phyloP scores from a whole-genome alignment of 2,113 vertebrate species.

The Phasianus colchicus region DNA sequence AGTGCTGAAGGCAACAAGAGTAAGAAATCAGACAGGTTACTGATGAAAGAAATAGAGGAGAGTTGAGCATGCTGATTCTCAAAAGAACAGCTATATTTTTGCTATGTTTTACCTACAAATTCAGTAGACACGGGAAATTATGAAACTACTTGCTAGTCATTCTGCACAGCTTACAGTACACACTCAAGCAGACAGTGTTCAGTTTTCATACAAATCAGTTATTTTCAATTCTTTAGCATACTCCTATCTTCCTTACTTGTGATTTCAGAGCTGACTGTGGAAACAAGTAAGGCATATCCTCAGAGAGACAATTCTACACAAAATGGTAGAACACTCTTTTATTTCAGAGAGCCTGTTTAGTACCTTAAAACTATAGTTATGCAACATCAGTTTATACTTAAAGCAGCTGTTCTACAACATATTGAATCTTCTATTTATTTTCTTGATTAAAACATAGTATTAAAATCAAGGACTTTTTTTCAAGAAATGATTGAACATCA shows the following conservation, averaged over 20 bases:
- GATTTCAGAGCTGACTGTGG: not conserved
- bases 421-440: not conserved
- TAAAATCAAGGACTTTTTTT: not conserved
- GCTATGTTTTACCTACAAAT: slow-evolving; percentile 26
- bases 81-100: not conserved
- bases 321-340: not conserved
- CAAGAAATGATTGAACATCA: not conserved
- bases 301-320: not conserved
- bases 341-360: not conserved
- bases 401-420: not conserved
- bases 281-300: not conserved
- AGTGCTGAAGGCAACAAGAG: not conserved
- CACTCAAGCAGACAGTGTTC: not conserved
- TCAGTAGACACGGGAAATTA: not conserved
- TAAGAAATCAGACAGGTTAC: not conserved
- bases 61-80: not conserved
- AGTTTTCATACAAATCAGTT: not conserved
- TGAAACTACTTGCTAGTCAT: not conserved
- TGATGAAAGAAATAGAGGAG: not conserved
- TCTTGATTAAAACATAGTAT: not conserved
- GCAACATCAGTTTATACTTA: not conserved
- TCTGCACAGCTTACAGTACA: not conserved
- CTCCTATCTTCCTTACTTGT: not conserved
- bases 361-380: not conserved
- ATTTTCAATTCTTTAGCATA: not conserved